A percentile compares a stretch with the other conserved stretches of the same genome.
Conservation (phyloP, 2,113 vertebrate species). For the Larimichthys polyactis region DNA sequence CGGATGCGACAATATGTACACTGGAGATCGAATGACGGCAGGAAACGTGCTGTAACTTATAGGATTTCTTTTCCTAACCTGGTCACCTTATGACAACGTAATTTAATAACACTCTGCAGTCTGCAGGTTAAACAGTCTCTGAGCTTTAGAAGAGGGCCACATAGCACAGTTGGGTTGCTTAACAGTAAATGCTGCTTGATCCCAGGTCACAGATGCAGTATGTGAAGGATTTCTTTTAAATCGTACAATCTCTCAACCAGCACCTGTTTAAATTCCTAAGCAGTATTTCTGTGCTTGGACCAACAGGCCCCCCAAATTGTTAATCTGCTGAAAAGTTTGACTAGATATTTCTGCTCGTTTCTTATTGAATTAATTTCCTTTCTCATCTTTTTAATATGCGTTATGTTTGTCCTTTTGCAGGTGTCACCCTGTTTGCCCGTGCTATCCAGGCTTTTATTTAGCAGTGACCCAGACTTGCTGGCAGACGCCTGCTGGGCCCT, state of each 20-base stretch:
- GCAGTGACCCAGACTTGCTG: constrained; percentile 96
- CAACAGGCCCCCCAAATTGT: neutral
- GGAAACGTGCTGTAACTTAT: neutral
- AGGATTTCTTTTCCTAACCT: neutral
- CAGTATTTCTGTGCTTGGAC: neutral
- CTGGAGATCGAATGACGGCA: neutral
- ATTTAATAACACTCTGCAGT: neutral
- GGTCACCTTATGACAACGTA: too few species aligned
- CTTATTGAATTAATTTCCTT: neutral
- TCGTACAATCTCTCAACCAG: neutral
- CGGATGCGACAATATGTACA: neutral
- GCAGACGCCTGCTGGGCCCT: constrained; percentile 99
- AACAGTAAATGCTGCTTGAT: neutral
- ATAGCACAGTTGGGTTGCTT: neutral
- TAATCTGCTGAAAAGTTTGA: neutral
- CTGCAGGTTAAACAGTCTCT: neutral
- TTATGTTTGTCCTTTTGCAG: constrained; percentile 73
- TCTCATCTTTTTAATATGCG: neutral
- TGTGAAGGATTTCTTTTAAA: neutral
- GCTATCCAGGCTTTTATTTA: constrained; percentile 95
- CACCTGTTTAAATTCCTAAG: neutral
- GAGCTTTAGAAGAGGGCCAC: neutral
- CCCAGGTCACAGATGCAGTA: neutral
- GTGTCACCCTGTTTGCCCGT: constrained; percentile 97
- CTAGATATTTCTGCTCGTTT: neutral